These are phyloP conservation scores for Larimichthys crocea DNA, from an alignment of 2,113 vertebrate species.

Conservation along the genomic window DNA sequence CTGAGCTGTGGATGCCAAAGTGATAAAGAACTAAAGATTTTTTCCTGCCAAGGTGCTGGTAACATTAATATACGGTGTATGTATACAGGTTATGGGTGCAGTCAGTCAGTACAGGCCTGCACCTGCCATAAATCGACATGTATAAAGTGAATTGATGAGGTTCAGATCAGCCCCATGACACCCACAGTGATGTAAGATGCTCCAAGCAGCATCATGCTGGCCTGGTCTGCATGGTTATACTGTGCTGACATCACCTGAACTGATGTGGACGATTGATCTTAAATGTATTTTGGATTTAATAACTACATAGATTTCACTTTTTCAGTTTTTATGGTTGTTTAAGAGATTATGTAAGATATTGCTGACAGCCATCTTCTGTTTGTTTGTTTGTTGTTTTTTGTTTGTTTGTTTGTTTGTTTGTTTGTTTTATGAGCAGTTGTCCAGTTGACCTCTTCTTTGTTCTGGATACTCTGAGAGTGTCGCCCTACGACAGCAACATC, in stretches of 20 bases:
- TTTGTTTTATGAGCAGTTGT: slow-evolving; percentile 85
- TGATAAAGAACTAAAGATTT: slow-evolving; percentile 14
- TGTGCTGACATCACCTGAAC: not conserved
- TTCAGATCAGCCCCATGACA: not conserved
- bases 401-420: slow-evolving; percentile 21
- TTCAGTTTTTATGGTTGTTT: not conserved
- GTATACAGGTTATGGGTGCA: not conserved
- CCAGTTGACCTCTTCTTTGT: slow-evolving; percentile 98
- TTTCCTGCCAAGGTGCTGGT: not conserved
- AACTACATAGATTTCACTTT: not conserved
- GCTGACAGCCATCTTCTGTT: slow-evolving; percentile 29
- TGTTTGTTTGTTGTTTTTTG: too few relatives aligned
- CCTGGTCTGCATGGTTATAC: not conserved
- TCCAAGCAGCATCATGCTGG: not conserved
- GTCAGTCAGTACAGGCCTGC: not conserved
- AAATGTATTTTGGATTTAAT: not conserved
- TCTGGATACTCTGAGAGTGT: slow-evolving; percentile 99
- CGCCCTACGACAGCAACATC: slow-evolving; percentile 90
- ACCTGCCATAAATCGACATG: slow-evolving; percentile 15
- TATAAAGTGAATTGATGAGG: not conserved
- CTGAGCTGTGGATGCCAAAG: slow-evolving; percentile 12
- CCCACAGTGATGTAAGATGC: not conserved
- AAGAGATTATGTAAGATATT: not conserved
- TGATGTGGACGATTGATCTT: not conserved
- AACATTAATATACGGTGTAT: not conserved